Base-by-base conservation (phyloP, 2,113 vertebrate species). In the Passer montanus region DNA sequence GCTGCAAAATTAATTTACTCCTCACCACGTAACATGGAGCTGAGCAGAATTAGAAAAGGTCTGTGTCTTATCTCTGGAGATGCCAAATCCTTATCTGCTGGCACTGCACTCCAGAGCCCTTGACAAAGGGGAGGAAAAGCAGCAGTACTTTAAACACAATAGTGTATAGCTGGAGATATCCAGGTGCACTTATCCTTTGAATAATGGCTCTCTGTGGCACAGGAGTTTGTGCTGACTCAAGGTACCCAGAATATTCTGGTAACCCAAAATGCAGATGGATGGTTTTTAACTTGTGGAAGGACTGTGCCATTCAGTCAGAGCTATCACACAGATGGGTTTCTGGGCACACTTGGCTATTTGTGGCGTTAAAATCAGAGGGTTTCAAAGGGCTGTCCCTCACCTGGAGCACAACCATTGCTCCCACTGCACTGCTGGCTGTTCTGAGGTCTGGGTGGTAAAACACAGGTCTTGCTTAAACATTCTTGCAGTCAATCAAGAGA, bases 1-100 rank as follows among this genome's bases (percentile, higher is more conserved):
- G 79, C 47, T 73, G 88, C 49, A 90, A 87, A 95, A 82, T 91
- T 68, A 52, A 88, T 94, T 92, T 89, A 52, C 44, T 84, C 23
- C 66, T 90, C 55, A 53, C 23, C 31, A 69, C 26, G 15, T 62
- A 81, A 75, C 33, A 47, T 0, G 43, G n/a, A 84, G 28, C 41
- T 93, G 73, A 76, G 78, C 37, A 76, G 62, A 92, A 87, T 72
- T 87, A 84, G 60, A 67, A 87, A 50, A 94, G 43, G 39, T 59
- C 85, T 93, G 59, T 77, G 47, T 77, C 91, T 95, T 84, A 41
- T 84, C 55, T 78, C 37, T 70, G 64, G 52, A 74, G 39, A 93
- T 84, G 75, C 64, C 92, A 95, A 88, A 88, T 81, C 30, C 16
- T 75, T 84, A 60, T 80, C 72, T 93, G 43, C 33, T 85, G 60